These are phyloP conservation scores for Paracanthobrama guichenoti DNA, from an alignment of 2,113 vertebrate species.

Conservation along the genomic window DNA sequence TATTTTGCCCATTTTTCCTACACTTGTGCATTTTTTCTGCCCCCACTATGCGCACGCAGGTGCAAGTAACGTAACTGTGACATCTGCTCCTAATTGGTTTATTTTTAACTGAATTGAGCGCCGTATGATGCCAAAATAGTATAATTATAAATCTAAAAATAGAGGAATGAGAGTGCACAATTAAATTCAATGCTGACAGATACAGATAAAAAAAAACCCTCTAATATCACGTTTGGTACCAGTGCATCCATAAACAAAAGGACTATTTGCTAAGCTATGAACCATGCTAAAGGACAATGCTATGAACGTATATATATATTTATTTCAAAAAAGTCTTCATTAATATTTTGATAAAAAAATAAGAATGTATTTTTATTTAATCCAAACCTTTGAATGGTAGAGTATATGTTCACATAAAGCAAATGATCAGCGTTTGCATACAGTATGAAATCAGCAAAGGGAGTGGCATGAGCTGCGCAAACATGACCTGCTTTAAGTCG, in stretches of 20 bases:
- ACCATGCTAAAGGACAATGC: not conserved
- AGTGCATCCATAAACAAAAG: not conserved
- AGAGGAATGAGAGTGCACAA: not conserved
- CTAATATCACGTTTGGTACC: not conserved
- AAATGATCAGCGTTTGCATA: not conserved
- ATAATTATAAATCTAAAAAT: not conserved
- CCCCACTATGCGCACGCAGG: too few relatives aligned
- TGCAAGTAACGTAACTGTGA: too few relatives aligned
- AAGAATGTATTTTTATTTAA: not conserved
- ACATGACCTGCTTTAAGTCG: not conserved
- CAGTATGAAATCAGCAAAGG: not conserved
- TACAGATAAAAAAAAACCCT: not conserved
- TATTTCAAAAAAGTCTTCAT: not conserved
- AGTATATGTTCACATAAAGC: not conserved
- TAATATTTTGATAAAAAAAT: not conserved
- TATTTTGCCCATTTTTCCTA: too few relatives aligned
- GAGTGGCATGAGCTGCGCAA: slow-evolving; percentile 3
- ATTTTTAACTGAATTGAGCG: not conserved
- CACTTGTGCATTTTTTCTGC: too few relatives aligned
- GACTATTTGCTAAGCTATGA: not conserved
- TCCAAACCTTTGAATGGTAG: not conserved
- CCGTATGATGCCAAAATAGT: not conserved
- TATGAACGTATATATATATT: not conserved
- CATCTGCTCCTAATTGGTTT: too few relatives aligned
- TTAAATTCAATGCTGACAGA: not conserved